These are phyloP conservation scores for Dione vanillae DNA, from an alignment of 2,888 invertebrate genomes.

Conservation along the genomic window DNA sequence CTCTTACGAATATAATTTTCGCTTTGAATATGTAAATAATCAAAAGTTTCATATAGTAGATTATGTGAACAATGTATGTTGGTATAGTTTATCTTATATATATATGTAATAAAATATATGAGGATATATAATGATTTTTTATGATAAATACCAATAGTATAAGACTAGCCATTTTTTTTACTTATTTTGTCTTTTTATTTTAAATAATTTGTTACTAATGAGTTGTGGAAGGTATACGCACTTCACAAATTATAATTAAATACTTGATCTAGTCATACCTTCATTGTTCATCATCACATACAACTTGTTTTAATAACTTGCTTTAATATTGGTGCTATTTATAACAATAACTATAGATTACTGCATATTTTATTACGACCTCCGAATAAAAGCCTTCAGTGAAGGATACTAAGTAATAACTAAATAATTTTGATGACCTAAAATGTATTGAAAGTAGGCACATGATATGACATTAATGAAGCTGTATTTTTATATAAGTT, in stretches of 20 bases:
- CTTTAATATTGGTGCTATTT: not conserved
- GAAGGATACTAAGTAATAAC: not conserved
- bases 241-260: not conserved
- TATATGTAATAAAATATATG: too few relatives aligned
- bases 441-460: slow-evolving; percentile 48
- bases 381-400: not conserved
- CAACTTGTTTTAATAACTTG: too few relatives aligned
- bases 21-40: not conserved
- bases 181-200: too few relatives aligned
- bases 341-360: not conserved
- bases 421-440: slow-evolving; percentile 30
- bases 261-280: not conserved
- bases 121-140: too few relatives aligned
- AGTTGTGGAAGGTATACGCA: too few relatives aligned
- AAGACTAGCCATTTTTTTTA: too few relatives aligned
- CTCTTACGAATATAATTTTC: not conserved
- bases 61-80: too few relatives aligned
- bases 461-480: slow-evolving; percentile 62
- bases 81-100: too few relatives aligned
- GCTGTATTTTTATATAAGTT: slow-evolving; percentile 68
- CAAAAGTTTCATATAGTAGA: too few relatives aligned
- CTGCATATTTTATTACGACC: not conserved
- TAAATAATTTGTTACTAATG: too few relatives aligned
- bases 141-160: too few relatives aligned
- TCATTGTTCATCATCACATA: not conserved